A percentile compares a stretch with the other conserved stretches of the same genome.
phyloP scores from a whole-genome alignment of 2,888 invertebrate genomes.

The Sceliomorpha sp. region DNA sequence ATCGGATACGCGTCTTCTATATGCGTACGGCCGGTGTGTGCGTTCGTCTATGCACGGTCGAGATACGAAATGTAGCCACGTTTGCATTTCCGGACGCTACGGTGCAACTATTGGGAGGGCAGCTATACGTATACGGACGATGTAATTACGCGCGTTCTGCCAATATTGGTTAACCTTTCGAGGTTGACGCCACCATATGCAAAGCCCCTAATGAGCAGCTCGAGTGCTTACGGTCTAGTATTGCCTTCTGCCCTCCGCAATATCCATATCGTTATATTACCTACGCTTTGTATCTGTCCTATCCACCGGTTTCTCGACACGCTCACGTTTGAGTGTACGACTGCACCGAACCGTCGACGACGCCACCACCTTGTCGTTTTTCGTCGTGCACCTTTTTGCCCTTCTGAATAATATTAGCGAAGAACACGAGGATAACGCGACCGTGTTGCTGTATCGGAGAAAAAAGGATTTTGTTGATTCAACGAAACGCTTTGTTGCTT shows the following conservation, averaged over 20 bases:
- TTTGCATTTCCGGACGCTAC: conserved; percentile 69
- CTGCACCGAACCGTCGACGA: conserved; percentile 12
- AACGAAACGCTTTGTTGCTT: too few relatives aligned
- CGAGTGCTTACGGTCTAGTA: conserved; percentile 72
- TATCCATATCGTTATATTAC: conserved; percentile 61
- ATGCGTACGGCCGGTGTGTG: conserved; percentile 1
- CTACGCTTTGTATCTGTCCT: conserved; percentile 52
- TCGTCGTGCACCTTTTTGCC: background rate
- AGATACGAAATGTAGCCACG: conserved; percentile 40
- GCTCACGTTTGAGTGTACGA: background rate
- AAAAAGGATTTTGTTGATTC: too few relatives aligned
- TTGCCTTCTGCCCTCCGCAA: conserved; percentile 56
- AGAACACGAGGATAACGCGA: too few relatives aligned
- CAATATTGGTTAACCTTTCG: conserved; percentile 80
- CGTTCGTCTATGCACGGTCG: conserved; percentile 61
- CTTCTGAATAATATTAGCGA: background rate
- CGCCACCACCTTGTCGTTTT: conserved; percentile 25
- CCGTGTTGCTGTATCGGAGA: too few relatives aligned
- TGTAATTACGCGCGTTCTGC: conserved; percentile 79
- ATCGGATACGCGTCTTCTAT: conserved; percentile 33
- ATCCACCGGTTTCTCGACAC: conserved; percentile 36
- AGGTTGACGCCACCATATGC: conserved; percentile 79
- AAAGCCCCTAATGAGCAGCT: conserved; percentile 79
- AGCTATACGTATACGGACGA: conserved; percentile 66
- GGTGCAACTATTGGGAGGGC: conserved; percentile 66